Percentiles rank a stretch among this genome's conserved stretches.
phyloP scores from a whole-genome alignment of 1,140 invertebrate species.

The Lepidurus couesii region DNA sequence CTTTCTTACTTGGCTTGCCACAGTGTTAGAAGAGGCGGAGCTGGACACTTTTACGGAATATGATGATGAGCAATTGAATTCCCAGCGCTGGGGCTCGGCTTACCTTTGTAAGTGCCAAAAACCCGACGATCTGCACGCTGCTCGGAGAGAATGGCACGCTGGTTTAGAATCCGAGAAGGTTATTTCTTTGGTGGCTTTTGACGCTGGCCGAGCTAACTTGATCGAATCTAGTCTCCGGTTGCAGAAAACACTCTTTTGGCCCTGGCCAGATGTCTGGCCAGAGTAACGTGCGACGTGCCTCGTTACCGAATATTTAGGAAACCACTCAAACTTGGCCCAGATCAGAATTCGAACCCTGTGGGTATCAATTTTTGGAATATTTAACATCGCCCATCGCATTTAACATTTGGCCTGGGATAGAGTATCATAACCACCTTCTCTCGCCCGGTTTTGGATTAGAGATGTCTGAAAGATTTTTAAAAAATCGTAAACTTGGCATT shows the following conservation, averaged over 20 bases:
- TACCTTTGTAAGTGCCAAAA: not conserved
- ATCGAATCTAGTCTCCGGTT: not conserved
- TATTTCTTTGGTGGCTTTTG: too few species aligned
- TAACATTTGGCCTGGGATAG: too few species aligned
- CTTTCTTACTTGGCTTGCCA: not conserved
- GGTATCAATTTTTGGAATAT: too few species aligned
- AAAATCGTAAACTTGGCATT: too few species aligned
- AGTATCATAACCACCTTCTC: too few species aligned
- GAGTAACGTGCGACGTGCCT: not conserved
- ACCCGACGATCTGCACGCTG: not conserved
- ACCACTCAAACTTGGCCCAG: not conserved
- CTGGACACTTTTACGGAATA: not conserved
- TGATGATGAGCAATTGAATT: not conserved
- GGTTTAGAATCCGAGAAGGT: too few species aligned
- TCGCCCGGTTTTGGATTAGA: too few species aligned
- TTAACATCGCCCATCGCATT: too few species aligned
- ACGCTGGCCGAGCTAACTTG: not conserved
- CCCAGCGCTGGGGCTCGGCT: not conserved
- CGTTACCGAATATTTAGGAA: slow-evolving; percentile 4
- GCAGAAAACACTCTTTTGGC: not conserved
- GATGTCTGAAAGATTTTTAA: too few species aligned
- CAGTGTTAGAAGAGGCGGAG: not conserved
- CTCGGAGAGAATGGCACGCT: too few species aligned
- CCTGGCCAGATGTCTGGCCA: too few species aligned
- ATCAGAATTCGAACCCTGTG: too few species aligned